These are phyloP conservation scores for Plecotus auritus DNA, from an alignment of 2,113 vertebrate genomes.

Conservation along the genomic window DNA sequence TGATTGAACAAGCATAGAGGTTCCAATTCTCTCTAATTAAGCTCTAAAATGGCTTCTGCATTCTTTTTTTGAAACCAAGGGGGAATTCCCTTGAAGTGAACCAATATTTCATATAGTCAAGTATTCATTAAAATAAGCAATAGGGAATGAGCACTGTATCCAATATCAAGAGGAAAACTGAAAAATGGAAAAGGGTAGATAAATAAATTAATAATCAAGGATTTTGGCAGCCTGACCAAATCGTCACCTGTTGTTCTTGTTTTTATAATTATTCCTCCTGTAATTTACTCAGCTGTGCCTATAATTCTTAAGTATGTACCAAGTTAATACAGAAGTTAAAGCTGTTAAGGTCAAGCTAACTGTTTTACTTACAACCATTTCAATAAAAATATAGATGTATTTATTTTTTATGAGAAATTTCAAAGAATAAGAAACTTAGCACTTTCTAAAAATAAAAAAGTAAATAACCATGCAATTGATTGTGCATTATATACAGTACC, in stretches of 20 bases:
- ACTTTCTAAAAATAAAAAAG: background rate
- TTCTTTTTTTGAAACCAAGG: constrained; percentile 57
- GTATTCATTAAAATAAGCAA: constrained; percentile 69
- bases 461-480: background rate
- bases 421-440: background rate
- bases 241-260: constrained; percentile 53
- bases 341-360: constrained; percentile 3
- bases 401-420: constrained; percentile 19
- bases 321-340: constrained; percentile 16
- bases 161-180: constrained; percentile 52
- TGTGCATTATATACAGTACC: background rate
- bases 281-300: constrained; percentile 49
- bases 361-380: constrained; percentile 19
- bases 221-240: constrained; percentile 33
- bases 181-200: constrained; percentile 50
- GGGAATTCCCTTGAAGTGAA: constrained; percentile 69
- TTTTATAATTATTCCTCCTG: constrained; percentile 42
- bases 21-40: constrained; percentile 71
- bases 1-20: constrained; percentile 56
- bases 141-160: constrained; percentile 42
- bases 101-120: constrained; percentile 66
- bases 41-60: constrained; percentile 59
- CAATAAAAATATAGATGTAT: background rate
- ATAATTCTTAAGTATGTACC: constrained; percentile 1
- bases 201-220: constrained; percentile 31